A percentile compares a stretch with the other conserved stretches of the same genome.
phyloP scores from a whole-genome alignment of 2,113 vertebrate genomes.

The Nothoprocta perdicaria region DNA sequence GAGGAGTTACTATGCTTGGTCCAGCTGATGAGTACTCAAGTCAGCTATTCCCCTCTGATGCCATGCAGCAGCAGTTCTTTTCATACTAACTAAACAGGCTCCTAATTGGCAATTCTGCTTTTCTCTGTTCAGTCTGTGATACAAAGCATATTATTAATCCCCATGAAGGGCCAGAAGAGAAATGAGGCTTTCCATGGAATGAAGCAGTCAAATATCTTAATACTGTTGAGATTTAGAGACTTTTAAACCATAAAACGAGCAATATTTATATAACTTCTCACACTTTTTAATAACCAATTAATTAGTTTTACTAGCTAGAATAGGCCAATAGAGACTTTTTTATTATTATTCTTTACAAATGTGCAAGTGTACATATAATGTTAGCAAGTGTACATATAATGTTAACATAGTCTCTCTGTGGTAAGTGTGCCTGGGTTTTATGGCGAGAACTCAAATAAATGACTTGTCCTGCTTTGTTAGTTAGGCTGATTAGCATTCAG shows the following conservation, averaged over 20 bases:
- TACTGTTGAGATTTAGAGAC: neutral
- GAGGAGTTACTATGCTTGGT: neutral
- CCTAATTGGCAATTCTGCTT: neutral
- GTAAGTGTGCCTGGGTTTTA: neutral
- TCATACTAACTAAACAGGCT: neutral
- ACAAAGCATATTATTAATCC: neutral
- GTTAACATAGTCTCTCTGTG: neutral
- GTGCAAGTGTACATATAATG: neutral
- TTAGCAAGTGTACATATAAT: neutral
- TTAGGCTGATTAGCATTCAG: neutral
- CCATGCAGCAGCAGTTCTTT: neutral
- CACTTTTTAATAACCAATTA: neutral
- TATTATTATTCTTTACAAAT: neutral
- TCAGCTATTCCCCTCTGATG: accelerated
- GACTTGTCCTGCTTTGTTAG: neutral
- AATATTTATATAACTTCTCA: neutral
- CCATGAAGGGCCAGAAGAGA: neutral
- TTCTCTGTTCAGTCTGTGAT: neutral
- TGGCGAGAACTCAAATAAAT: neutral
- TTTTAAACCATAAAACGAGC: neutral
- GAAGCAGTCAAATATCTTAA: neutral
- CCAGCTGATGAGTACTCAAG: neutral
- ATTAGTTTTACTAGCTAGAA: neutral
- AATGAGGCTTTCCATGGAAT: neutral
- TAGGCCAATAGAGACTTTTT: neutral